phyloP scores from a whole-genome alignment of 2,888 invertebrate genomes.

The Agrochola litura region DNA sequence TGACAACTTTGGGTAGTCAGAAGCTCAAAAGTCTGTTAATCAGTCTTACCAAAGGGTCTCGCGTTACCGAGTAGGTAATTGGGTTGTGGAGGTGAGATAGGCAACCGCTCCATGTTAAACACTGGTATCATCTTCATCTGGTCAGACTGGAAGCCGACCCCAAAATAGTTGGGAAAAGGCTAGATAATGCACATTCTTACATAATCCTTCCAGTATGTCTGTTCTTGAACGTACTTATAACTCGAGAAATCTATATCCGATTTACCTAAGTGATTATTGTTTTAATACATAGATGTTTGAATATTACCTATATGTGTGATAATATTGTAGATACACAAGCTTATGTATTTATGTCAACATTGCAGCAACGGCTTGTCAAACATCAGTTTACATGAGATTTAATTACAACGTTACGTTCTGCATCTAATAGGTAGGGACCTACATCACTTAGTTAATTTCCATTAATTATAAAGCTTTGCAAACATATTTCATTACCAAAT shows the following conservation, averaged over 20 bases:
- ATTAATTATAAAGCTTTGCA: slow-evolving; percentile 7
- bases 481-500: not conserved
- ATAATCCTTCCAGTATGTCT: not conserved
- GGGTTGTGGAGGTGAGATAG: not conserved
- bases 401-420: slow-evolving; percentile 39
- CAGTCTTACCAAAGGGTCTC: not conserved
- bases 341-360: slow-evolving; percentile 17
- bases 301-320: not conserved
- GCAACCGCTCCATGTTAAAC: not conserved
- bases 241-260: not conserved
- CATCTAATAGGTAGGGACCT: not conserved
- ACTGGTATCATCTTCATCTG: not conserved
- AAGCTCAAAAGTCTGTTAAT: not conserved
- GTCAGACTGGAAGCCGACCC: not conserved
- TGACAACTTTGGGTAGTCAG: too few species aligned
- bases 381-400: slow-evolving; percentile 15
- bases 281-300: not conserved
- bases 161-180: not conserved
- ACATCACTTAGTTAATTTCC: slow-evolving; percentile 8
- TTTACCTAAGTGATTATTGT: not conserved
- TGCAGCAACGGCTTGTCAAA: slow-evolving; percentile 34
- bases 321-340: not conserved
- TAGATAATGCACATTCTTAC: not conserved
- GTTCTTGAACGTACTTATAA: not conserved
- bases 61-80: not conserved